phyloP scores from a whole-genome alignment of 64 coral and sea anemone species.

The Hydrozoanthus tunicans region DNA sequence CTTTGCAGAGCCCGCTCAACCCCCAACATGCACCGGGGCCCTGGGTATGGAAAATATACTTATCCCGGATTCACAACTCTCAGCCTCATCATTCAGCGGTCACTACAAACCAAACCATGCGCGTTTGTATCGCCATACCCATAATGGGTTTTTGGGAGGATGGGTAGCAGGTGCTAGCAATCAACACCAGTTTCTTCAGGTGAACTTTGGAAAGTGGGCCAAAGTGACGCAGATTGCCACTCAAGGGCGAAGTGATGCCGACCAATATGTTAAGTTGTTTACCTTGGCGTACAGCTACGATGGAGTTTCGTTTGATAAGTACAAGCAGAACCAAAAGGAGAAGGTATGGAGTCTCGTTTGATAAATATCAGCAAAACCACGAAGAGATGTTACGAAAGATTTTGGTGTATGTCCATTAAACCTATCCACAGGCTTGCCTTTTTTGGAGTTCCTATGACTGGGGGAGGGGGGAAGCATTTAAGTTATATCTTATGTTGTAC shows the following conservation, averaged over 20 bases:
- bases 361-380: no score
- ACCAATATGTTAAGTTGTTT: slow-evolving; percentile 68
- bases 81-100: slow-evolving; percentile 61
- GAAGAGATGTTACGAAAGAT: no score
- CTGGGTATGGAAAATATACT: neutral
- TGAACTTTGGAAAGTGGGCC: slow-evolving; percentile 68
- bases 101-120: slow-evolving; percentile 51
- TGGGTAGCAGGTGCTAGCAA: slow-evolving; percentile 66
- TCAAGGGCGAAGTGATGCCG: slow-evolving; percentile 73
- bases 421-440: neutral
- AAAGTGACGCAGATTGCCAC: slow-evolving; percentile 63
- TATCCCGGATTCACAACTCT: neutral
- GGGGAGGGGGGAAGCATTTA: no score
- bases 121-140: slow-evolving; percentile 45
- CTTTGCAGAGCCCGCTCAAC: neutral
- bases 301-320: slow-evolving; percentile 35
- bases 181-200: slow-evolving; percentile 67
- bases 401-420: neutral
- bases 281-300: slow-evolving; percentile 60
- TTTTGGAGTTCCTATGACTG: no score
- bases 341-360: neutral
- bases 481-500: no score
- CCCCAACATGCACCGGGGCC: neutral
- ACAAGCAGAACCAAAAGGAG: slow-evolving; percentile 23
- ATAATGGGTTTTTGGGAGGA: slow-evolving; percentile 44